These are phyloP conservation scores for Hylyphantes graminicola DNA, from an alignment of 1,140 invertebrate species.

Conservation along the genomic window DNA sequence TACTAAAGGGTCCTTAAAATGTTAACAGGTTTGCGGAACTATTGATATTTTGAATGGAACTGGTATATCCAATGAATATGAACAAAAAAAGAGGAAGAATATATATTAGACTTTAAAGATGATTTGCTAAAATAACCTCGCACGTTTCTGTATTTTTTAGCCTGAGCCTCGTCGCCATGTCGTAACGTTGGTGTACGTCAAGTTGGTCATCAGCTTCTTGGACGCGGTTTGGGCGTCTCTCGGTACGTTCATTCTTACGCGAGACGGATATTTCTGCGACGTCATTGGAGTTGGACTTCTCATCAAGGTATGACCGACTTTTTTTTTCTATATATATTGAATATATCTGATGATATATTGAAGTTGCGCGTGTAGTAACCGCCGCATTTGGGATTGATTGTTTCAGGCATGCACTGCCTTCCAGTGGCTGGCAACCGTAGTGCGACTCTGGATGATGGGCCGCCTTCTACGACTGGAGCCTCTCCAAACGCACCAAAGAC, in stretches of 20 bases:
- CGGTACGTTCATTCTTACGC: conserved; percentile 31
- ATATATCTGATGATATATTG: no score
- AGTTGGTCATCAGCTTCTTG: conserved; percentile 25
- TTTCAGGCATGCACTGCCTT: conserved; percentile 32
- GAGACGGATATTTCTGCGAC: conserved; percentile 18
- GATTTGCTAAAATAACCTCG: no score
- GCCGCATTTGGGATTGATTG: no score
- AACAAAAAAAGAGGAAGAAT: neutral
- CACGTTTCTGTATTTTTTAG: conserved; percentile 16
- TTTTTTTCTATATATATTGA: no score
- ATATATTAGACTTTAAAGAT: no score
- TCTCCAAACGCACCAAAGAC: conserved; percentile 19
- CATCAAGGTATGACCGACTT: conserved; percentile 11
- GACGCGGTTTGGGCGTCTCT: conserved; percentile 21
- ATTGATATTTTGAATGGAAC: no score
- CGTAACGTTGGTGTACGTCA: conserved; percentile 28
- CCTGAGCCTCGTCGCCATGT: conserved; percentile 39
- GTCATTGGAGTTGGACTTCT: conserved; percentile 18
- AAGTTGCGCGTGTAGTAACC: no score
- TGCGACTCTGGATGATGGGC: conserved; percentile 1
- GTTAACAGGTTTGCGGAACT: no score
- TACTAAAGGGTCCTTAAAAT: no score
- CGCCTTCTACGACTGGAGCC: conserved; percentile 31
- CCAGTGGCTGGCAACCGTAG: conserved; percentile 9
- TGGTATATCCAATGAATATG: neutral